phyloP scores from a whole-genome alignment of 2,797 vertebrate genomes.

The Sebastiscus tertius region DNA sequence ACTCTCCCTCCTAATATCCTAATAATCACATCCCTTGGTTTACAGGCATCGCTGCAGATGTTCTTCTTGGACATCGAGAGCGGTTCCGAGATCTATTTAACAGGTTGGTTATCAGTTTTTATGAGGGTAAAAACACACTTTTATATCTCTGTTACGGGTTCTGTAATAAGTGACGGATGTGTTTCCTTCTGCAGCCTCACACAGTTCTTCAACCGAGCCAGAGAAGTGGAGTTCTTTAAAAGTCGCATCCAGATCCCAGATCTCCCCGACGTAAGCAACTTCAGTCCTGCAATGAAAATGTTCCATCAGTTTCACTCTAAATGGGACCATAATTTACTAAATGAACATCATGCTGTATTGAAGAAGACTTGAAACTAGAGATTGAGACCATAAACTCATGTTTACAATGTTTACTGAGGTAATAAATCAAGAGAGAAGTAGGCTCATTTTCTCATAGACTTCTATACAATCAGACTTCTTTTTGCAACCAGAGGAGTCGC shows the following conservation, averaged over 20 bases:
- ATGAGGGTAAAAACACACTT: neutral
- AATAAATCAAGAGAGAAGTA: too few species aligned
- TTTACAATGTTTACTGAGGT: too few species aligned
- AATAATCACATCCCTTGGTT: neutral
- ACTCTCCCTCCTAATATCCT: neutral
- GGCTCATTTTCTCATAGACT: too few species aligned
- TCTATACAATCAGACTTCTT: too few species aligned
- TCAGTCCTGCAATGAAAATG: too few species aligned
- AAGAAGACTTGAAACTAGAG: too few species aligned
- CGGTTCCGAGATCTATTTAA: conserved; percentile 94
- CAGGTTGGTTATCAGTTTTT: conserved; percentile 79
- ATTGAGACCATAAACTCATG: too few species aligned
- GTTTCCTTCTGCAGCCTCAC: conserved; percentile 84
- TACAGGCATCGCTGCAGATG: conserved; percentile 90
- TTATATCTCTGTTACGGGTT: neutral
- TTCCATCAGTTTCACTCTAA: too few species aligned
- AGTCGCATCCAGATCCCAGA: conserved; percentile 94
- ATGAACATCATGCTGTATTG: too few species aligned
- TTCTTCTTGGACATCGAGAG: conserved; percentile 94
- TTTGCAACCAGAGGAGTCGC: too few species aligned
- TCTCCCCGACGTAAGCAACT: conserved; percentile 89
- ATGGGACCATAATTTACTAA: too few species aligned
- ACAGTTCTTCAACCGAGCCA: conserved; percentile 93
- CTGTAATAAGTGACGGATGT: neutral
- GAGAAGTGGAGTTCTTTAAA: conserved; percentile 97